Evolutionary conservation across 2,797 vertebrate species (phyloP).

Genomic region (Lepilemur septentrionalis): DNA sequence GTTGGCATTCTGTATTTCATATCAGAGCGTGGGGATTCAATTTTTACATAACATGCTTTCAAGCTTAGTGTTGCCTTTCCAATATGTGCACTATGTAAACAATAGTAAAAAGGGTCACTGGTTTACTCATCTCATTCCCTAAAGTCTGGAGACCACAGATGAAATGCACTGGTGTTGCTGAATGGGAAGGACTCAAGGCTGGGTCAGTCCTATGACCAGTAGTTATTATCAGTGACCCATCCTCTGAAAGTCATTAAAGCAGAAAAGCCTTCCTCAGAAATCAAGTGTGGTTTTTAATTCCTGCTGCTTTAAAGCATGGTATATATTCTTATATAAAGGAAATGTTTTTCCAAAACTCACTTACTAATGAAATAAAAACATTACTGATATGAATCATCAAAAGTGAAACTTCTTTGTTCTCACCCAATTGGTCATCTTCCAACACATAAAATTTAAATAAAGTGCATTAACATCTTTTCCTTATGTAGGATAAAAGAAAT

Average conservation of each 20-base stretch:
- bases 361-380: background rate
- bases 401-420: background rate
- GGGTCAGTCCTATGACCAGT: background rate
- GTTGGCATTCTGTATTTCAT: background rate
- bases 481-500: background rate
- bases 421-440: background rate
- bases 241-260: background rate
- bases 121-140: background rate
- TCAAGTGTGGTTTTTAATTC: background rate
- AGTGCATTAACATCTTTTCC: background rate
- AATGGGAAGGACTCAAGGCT: background rate
- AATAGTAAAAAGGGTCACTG: background rate
- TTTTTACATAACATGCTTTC: background rate
- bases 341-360: background rate
- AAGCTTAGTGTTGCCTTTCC: background rate
- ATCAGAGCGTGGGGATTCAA: background rate
- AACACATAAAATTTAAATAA: background rate
- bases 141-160: background rate
- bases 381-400: background rate
- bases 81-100: background rate
- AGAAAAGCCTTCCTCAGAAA: constrained; percentile 1
- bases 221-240: background rate
- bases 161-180: background rate
- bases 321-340: background rate
- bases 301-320: background rate